These are phyloP conservation scores for Dermatophagoides farinae DNA, from an alignment of 1,140 invertebrate genomes.

Conservation along the genomic window DNA sequence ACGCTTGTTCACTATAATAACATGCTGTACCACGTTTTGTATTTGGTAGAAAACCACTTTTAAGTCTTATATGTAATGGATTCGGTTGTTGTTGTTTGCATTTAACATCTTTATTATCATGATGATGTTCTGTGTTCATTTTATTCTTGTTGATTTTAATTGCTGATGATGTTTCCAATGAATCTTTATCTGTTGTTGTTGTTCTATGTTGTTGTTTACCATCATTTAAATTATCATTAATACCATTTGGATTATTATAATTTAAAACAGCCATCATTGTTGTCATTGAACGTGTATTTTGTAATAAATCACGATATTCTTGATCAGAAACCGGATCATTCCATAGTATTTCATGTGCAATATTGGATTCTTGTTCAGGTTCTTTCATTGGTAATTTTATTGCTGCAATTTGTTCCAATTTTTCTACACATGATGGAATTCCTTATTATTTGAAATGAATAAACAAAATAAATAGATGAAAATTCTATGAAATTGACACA, in stretches of 20 bases:
- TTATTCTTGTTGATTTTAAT: no score
- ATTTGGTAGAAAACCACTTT: slow-evolving; percentile 42
- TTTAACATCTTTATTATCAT: no score
- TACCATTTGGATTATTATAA: neutral
- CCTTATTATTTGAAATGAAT: slow-evolving; percentile 23
- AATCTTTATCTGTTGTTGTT: no score
- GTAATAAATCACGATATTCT: slow-evolving; percentile 10
- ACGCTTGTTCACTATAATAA: slow-evolving; percentile 41
- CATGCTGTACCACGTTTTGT: slow-evolving; percentile 43
- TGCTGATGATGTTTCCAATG: no score
- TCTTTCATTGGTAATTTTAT: slow-evolving; percentile 39
- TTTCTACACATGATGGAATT: slow-evolving; percentile 38
- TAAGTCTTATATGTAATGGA: no score
- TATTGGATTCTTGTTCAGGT: slow-evolving; percentile 38
- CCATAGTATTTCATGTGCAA: slow-evolving; percentile 55
- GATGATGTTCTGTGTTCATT: no score
- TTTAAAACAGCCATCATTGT: neutral
- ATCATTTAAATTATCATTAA: no score
- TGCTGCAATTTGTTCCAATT: slow-evolving; percentile 33
- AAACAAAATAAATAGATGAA: neutral
- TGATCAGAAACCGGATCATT: slow-evolving; percentile 39
- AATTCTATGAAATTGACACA: neutral
- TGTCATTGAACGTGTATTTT: neutral
- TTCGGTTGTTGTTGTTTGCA: no score
- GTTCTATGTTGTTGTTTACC: neutral